Evolutionary conservation across 2,888 invertebrate genomes (phyloP).

Genomic region (Agrochola litura): DNA sequence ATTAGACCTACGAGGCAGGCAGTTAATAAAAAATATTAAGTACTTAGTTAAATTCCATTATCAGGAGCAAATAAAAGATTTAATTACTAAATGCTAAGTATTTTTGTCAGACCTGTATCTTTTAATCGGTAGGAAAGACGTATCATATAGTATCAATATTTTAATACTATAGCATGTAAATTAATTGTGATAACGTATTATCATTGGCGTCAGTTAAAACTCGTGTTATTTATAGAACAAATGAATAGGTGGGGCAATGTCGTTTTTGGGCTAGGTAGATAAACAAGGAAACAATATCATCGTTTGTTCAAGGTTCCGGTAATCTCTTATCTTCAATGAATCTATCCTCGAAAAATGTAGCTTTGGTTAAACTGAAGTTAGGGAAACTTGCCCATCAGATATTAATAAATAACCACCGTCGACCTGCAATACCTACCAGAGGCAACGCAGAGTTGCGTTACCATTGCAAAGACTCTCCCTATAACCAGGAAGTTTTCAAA

Average conservation of each 20-base stretch:
- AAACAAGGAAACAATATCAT: background rate
- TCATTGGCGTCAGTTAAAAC: conserved; percentile 15
- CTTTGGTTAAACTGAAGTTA: too few relatives aligned
- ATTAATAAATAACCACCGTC: too few relatives aligned
- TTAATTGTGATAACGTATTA: conserved; percentile 5
- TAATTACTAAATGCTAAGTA: background rate
- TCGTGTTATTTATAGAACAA: conserved; percentile 3
- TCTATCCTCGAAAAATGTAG: too few relatives aligned
- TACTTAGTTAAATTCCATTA: background rate
- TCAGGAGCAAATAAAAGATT: conserved; percentile 1
- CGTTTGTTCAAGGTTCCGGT: too few relatives aligned
- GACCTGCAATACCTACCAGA: background rate
- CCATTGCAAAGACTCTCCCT: too few relatives aligned
- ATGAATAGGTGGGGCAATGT: conserved; percentile 10
- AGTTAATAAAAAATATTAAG: background rate
- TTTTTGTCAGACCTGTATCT: background rate
- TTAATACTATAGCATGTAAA: background rate
- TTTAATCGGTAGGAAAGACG: background rate
- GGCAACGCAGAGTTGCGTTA: background rate
- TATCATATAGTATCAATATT: background rate
- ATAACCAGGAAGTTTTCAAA: too few relatives aligned
- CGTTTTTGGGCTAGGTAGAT: background rate
- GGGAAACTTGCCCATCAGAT: too few relatives aligned
- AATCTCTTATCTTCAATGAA: too few relatives aligned
- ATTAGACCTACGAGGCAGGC: too few relatives aligned